Evolutionary conservation across 2,113 vertebrate species (phyloP), one percentile per base, ranked within the genome.

Genomic region (Engystomops pustulosus): DNA sequence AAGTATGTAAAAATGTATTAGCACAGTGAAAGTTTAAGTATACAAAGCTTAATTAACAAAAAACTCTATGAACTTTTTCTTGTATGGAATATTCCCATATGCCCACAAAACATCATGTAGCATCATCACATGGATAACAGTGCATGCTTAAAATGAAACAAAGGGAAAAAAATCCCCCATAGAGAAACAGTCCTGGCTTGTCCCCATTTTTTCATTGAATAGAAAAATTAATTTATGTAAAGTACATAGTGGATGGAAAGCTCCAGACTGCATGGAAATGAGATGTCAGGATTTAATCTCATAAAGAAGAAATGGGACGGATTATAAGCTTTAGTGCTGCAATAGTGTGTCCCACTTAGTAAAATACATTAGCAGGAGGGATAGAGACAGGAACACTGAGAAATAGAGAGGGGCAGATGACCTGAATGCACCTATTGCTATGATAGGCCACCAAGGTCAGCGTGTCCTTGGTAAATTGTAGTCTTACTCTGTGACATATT

Each of bases 271-370:
- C 83, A 85, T 85, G 75, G 47, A 85, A 79, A 85, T 79, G 83
- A 85, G 75, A 70, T 85, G 75, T 79, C 75, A 79, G 83, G 47
- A 79, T 85, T 85, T 85, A 85, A 79, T 85, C 83, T 85, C 49
- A 49, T 79, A 41, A 70, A 85, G 71, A 84, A 74, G 55, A 85
- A 79, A 85, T 53, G 62, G 83, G 83, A 32, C 45, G 75, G 83
- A 85, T 85, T 85, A 85, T 85, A 69, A 53, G 65, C 62, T 70
- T 85, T 78, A 53, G 62, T 41, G 49, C 34, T 45, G 75, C 74
- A 85, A 79, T 79, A 77, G 34, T 49, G 25, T 79, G 83, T 70
- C 75, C 75, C 83, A 85, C 74, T 85, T 85, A 55, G 47, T 53
- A 53, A 85, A 78, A 78, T 84, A 69, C 62, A 84, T 84, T 68